A percentile compares a stretch with the other conserved stretches of the same genome.
Evolutionary conservation across 2,113 vertebrate species (phyloP).

Genomic region (Phodopus roborovskii): DNA sequence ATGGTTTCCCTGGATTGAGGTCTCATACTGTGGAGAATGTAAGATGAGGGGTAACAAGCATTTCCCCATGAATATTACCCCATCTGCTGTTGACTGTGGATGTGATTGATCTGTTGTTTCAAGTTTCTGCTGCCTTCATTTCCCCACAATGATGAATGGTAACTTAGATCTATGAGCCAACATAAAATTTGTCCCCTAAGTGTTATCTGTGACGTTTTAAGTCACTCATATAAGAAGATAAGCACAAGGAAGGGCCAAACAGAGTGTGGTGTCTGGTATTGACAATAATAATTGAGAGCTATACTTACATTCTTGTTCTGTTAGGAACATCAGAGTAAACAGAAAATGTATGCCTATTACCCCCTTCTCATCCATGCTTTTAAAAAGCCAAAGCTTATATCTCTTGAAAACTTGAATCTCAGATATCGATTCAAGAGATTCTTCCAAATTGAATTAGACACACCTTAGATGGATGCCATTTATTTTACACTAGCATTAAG

Average conservation of each 20-base stretch:
- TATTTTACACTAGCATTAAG: neutral
- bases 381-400: neutral
- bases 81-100: neutral
- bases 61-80: neutral
- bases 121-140: neutral
- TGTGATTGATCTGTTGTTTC: neutral
- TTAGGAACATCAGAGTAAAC: neutral
- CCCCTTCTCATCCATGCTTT: neutral
- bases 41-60: neutral
- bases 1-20: neutral
- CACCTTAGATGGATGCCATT: neutral
- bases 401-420: constrained; percentile 6
- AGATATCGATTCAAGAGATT: neutral
- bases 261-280: neutral
- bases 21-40: neutral
- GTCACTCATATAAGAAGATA: neutral
- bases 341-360: neutral
- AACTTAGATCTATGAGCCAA: neutral
- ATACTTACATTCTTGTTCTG: neutral
- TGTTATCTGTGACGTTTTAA: neutral
- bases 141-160: neutral
- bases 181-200: neutral
- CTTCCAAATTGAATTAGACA: neutral
- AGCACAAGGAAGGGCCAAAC: neutral
- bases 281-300: neutral